Conservation (phyloP, 2,888 invertebrate genomes). For the Caenorhabditis drosophilae region DNA sequence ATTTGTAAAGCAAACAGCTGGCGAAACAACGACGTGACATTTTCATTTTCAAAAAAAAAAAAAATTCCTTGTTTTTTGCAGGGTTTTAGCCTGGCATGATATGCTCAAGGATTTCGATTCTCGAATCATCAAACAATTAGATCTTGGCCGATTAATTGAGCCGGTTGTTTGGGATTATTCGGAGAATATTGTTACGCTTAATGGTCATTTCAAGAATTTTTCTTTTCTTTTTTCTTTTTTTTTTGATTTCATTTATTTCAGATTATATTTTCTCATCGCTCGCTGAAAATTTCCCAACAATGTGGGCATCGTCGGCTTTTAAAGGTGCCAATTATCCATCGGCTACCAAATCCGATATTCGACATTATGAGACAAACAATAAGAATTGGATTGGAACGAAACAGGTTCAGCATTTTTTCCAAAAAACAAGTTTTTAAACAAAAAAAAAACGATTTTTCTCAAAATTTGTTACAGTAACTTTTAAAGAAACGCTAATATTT, state of each 20-base stretch:
- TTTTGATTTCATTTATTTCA: no score
- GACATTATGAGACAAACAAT: conserved; percentile 71
- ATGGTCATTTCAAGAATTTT: conserved; percentile 19
- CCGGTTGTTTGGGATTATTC: conserved; percentile 66
- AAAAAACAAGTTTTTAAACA: no score
- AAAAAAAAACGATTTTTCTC: no score
- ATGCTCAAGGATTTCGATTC: conserved; percentile 75
- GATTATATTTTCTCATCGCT: conserved; percentile 70
- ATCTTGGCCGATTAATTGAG: conserved; percentile 51
- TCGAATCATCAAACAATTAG: conserved; percentile 37
- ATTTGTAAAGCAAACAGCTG: conserved; percentile 32
- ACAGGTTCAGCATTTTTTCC: conserved; percentile 39
- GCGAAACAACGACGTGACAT: conserved; percentile 20
- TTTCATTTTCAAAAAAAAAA: background rate
- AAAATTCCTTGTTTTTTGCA: conserved; percentile 22
- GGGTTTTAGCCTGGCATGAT: conserved; percentile 83
- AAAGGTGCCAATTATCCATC: conserved; percentile 71
- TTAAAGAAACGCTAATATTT: no score
- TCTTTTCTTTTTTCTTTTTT: background rate
- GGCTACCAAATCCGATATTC: conserved; percentile 69
- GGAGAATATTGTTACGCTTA: conserved; percentile 56
- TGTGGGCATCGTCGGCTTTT: conserved; percentile 80
- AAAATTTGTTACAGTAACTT: no score
- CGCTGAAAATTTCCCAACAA: conserved; percentile 76
- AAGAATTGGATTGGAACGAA: conserved; percentile 69